These are phyloP conservation scores for Malacoctenus gilli DNA, from an alignment of 2,797 vertebrate genomes.

Conservation along the genomic window DNA sequence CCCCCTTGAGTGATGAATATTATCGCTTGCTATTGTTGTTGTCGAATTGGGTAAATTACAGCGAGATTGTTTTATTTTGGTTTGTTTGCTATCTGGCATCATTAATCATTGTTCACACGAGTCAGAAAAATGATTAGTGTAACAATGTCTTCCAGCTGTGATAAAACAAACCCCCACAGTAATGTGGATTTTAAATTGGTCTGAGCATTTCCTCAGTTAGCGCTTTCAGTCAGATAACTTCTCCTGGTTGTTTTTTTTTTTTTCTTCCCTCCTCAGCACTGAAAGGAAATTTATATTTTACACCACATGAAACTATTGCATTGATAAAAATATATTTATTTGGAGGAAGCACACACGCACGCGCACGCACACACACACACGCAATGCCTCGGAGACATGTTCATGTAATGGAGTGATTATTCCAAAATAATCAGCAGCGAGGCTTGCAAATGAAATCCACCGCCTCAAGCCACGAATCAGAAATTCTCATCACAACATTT, in stretches of 20 bases:
- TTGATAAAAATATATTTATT: conserved; percentile 75
- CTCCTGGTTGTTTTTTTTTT: not conserved
- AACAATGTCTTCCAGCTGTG: conserved; percentile 6
- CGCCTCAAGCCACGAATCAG: conserved; percentile 73
- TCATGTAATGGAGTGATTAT: conserved; percentile 85
- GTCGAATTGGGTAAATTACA: conserved; percentile 5
- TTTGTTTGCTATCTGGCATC: conserved; percentile 8
- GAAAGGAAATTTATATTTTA: conserved; percentile 62
- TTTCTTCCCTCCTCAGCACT: conserved; percentile 36
- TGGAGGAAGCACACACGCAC: conserved; percentile 63
- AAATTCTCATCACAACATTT: conserved; percentile 72
- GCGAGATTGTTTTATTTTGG: conserved; percentile 11
- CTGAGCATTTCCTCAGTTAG: conserved; percentile 48
- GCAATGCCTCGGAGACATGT: conserved; percentile 75
- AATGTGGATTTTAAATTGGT: conserved; percentile 28
- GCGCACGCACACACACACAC: no score
- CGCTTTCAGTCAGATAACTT: conserved; percentile 40
- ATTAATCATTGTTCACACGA: conserved; percentile 31
- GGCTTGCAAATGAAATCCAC: conserved; percentile 74
- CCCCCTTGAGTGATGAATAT: conserved; percentile 6
- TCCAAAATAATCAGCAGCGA: conserved; percentile 80
- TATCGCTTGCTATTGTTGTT: conserved; percentile 4
- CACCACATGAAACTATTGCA: conserved; percentile 64
- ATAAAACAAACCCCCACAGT: conserved; percentile 16
- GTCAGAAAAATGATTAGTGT: conserved; percentile 14